Evolutionary conservation across 2,797 vertebrate genomes (phyloP), one percentile per base, ranked within the genome.

Genomic region (Sus cebifrons): DNA sequence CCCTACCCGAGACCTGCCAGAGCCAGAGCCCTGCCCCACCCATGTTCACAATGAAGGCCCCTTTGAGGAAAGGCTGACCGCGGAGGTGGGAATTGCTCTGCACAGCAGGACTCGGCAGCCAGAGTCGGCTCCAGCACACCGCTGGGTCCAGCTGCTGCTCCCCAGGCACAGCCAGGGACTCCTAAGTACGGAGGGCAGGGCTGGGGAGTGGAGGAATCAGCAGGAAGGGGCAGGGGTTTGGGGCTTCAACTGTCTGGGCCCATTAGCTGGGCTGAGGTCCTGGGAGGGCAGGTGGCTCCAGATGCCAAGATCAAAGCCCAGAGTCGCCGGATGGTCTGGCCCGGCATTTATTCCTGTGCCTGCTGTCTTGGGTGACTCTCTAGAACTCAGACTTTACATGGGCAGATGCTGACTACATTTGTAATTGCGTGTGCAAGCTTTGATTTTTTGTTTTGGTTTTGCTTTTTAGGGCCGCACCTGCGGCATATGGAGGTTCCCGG

Each of bases 351-450:
- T 49, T 87, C 49, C 2, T 77, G 74, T 2, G 3, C 62, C 91
- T 78, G 81, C 32, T 87, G 64, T 94, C 93, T 73, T 65, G 68
- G 52, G 40, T 75, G 62, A 71, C 85, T 60, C 12, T 62, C 56
- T 77, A 84, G 49, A 90, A 92, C 29, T 65, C 67, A 44, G 77
- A 36, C 23, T 56, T 32, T 17, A 18, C 5, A 4, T 1, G 2
- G 6, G 14, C 16, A 6, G 54, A 18, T 7, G 4, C 77, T 86
- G 0, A 3, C 13, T 68, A 32, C 36, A 20, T 54, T 92, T 78
- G 23, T 73, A 44, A 78, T 20, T n/a, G 20, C 77, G 86, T 44
- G 27, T 17, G 18, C 21, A 6, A 36, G 65, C 89, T 81, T 71
- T 54, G 12, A 82, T 82, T 49, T 49, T 49, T 49, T 49, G 44